Base-by-base conservation (phyloP, 2,888 invertebrate species). In the Microdon myrmicae region DNA sequence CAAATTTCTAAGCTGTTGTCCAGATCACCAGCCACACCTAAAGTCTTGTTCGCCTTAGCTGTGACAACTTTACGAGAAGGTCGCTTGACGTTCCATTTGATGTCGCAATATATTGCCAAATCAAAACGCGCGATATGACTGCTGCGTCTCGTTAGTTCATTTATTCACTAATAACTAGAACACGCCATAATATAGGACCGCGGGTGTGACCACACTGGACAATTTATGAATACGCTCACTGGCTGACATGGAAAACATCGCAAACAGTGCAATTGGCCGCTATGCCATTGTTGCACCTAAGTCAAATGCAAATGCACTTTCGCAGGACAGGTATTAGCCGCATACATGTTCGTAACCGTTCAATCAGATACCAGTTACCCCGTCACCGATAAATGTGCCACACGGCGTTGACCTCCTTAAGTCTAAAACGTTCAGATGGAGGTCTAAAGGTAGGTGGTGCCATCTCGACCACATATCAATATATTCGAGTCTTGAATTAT, bases 381-480 rank as follows among this genome's bases (percentile, higher is more conserved):
- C 56, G 56, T 56, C 51, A 47, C 22, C 51, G 31, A 43, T 22
- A 10, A 26, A 8, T 23, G 23, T 23, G 1, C 25, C 29, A 10
- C 13, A 9, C 19, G 16, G 8, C 19, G 17, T 16, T 20, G 23
- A 12, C 19, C 14, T 22, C 22, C 7, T 23, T 17, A 12, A 54
- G 39, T 39, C 44, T 44, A n/a, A n/a, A n/a, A 49, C 23, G 12
- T 37, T 32, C 31, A 41, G 43, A 64, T 64, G 58, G 49, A 64
- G 64, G 64, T 64, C 64, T 64, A 58, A 58, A 58, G 64, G 64
- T 64, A 64, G 64, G 64, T 64, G 64, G 64, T 64, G 64, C 64
- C 58, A 45, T 64, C 58, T 53, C 58, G 35, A 43, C 37, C 45
- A 64, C 58, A 47, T 64, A 58, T 58, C 64, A 43, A 64, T 64